Evolutionary conservation across 2,888 invertebrate species (phyloP), one percentile per base, ranked within the genome.

Genomic region (Incurvaria masculella): DNA sequence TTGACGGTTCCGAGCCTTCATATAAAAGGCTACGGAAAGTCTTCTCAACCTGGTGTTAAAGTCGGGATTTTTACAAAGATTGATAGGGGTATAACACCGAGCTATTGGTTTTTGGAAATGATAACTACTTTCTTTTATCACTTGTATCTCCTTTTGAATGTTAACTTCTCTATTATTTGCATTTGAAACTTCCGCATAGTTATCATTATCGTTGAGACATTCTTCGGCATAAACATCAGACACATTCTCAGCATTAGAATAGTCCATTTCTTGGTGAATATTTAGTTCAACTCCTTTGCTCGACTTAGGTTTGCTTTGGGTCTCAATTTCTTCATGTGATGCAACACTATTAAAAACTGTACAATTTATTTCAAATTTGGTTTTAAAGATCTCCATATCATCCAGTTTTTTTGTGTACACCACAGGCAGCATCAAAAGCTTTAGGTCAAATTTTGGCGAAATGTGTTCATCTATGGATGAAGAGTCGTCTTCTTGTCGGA

Each of bases 1-100:
- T 21, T 50, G 51, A n/a, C 69, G 59, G 53, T 76, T 76, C 17
- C 67, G 61, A 16, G 59, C 57, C 1, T 60, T 65, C 53, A 61
- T 65, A 38, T 69, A 64, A 53, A 78, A 78, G 2, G 72, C 67
- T 4, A 61, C 60, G 1, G 63, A 64, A 39, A 78, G 54, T 46
- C 74, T 59, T 56, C 69, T 73, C 8, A 78, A 55, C 23, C 69
- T 59, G 4, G 71, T 73, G 51, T 76, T 78, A 46, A 76, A 78
- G 55, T 78, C 76, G 1, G 76, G 76, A 58, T 78, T 78, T 57
- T 73, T 75, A 50, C 73, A 72, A 4, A 78, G 47, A 27, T 67
- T 61, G 56, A 72, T 67, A 1, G 70, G 68, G 53, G 69, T 65
- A 44, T 76, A 76, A 2, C 49, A 58, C n/a, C 66, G 63, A 46